Conservation (phyloP, 2,888 invertebrate species). For the Endomychus coccineus region DNA sequence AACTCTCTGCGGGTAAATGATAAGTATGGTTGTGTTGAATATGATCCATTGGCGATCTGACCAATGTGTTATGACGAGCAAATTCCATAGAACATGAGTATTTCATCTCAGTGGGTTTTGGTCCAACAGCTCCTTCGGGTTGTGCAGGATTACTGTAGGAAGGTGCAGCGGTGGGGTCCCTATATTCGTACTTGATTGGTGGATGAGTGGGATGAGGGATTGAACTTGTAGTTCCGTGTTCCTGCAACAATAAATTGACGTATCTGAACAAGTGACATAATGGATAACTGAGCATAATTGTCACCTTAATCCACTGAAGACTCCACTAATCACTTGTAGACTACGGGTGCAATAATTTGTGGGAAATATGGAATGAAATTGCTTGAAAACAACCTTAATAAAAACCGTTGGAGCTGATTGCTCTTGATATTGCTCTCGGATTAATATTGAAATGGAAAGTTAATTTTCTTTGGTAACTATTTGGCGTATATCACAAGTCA, state of each 20-base stretch:
- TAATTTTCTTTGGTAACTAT: too few species aligned
- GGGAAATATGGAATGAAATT: too few species aligned
- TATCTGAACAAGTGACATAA: too few species aligned
- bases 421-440: too few species aligned
- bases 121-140: conserved; percentile 45
- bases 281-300: too few species aligned
- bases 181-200: conserved; percentile 54
- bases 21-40: conserved; percentile 86
- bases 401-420: too few species aligned
- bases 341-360: too few species aligned
- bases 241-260: conserved; percentile 23
- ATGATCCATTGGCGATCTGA: conserved; percentile 50
- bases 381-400: too few species aligned
- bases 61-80: conserved; percentile 44
- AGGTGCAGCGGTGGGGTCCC: conserved; percentile 37
- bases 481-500: too few species aligned
- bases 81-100: conserved; percentile 66
- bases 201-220: conserved; percentile 32
- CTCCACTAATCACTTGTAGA: too few species aligned
- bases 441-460: too few species aligned
- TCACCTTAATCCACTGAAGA: too few species aligned
- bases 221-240: conserved; percentile 30
- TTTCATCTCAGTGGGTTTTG: conserved; percentile 56
- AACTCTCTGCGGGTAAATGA: conserved; percentile 64
- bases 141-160: conserved; percentile 37